Evolutionary conservation across 1,140 invertebrate species (phyloP).

Genomic region (Drosophila ironensis): DNA sequence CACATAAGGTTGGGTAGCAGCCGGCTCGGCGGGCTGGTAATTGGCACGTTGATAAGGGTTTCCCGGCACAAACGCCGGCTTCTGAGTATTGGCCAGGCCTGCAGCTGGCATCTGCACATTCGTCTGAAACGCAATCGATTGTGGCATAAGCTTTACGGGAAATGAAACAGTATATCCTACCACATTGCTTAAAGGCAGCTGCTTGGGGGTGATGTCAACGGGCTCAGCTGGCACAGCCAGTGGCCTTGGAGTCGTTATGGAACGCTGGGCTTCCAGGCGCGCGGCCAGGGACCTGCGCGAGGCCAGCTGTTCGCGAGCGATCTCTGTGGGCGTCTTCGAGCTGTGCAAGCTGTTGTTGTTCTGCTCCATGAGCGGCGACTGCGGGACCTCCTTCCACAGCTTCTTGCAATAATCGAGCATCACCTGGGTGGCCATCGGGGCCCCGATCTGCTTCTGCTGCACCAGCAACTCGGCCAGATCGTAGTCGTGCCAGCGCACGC

Average conservation of each 20-base stretch:
- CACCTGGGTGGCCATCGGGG: conserved; percentile 56
- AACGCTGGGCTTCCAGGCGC: conserved; percentile 64
- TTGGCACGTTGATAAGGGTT: conserved; percentile 59
- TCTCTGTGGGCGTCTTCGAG: conserved; percentile 53
- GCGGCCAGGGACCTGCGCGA: conserved; percentile 56
- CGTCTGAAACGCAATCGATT: conserved; percentile 36
- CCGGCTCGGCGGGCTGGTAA: conserved; percentile 22
- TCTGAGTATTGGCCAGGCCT: conserved; percentile 49
- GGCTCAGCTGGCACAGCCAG: conserved; percentile 28
- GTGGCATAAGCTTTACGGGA: neutral
- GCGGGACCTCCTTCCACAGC: conserved; percentile 50
- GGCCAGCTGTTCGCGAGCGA: conserved; percentile 62
- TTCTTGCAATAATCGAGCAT: conserved; percentile 72
- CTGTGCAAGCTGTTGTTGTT: conserved; percentile 49
- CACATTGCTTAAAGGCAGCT: conserved; percentile 52
- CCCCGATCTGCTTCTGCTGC: conserved; percentile 70
- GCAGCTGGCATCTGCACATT: conserved; percentile 42
- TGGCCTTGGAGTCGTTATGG: conserved; percentile 21
- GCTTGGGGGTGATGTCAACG: conserved; percentile 17
- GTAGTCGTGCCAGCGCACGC: conserved; percentile 74
- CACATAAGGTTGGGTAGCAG: conserved; percentile 35
- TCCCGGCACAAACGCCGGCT: conserved; percentile 20
- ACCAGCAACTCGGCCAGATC: conserved; percentile 66
- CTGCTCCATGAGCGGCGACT: conserved; percentile 33
- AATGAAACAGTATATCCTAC: conserved; percentile 13